Conservation (phyloP, 2,888 invertebrate genomes). For the Anoplius nigerrimus region DNA sequence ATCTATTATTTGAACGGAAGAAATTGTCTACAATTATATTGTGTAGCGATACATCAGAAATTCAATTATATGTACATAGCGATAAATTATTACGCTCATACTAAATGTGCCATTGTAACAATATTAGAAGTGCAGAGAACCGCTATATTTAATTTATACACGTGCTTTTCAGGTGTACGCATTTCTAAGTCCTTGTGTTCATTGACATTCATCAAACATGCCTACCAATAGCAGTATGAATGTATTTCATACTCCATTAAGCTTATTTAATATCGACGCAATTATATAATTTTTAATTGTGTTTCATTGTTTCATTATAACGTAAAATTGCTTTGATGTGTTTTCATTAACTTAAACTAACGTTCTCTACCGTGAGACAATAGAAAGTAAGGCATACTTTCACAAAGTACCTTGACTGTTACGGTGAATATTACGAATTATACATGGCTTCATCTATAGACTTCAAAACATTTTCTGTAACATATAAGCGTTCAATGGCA, state of each 20-base stretch:
- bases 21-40: slow-evolving; percentile 43
- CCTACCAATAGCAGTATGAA: slow-evolving; percentile 32
- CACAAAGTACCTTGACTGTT: neutral
- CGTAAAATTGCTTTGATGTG: slow-evolving; percentile 36
- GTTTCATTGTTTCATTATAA: slow-evolving; percentile 48
- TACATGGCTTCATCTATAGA: slow-evolving; percentile 19
- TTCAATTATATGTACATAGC: slow-evolving; percentile 51
- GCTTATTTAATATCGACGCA: slow-evolving; percentile 41
- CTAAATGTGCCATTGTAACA: slow-evolving; percentile 54
- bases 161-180: slow-evolving; percentile 50
- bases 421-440: neutral
- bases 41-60: slow-evolving; percentile 45
- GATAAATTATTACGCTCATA: slow-evolving; percentile 49
- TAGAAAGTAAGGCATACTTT: too few species aligned
- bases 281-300: slow-evolving; percentile 39
- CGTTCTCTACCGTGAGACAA: too few species aligned
- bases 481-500: neutral
- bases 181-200: slow-evolving; percentile 41
- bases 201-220: slow-evolving; percentile 27
- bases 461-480: neutral
- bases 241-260: slow-evolving; percentile 40
- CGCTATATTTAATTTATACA: slow-evolving; percentile 47
- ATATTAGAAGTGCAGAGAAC: slow-evolving; percentile 3
- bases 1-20: slow-evolving; percentile 41
- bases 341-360: neutral